phyloP scores from a whole-genome alignment of 2,797 vertebrate species.

The Gymnopithys bicolor region DNA sequence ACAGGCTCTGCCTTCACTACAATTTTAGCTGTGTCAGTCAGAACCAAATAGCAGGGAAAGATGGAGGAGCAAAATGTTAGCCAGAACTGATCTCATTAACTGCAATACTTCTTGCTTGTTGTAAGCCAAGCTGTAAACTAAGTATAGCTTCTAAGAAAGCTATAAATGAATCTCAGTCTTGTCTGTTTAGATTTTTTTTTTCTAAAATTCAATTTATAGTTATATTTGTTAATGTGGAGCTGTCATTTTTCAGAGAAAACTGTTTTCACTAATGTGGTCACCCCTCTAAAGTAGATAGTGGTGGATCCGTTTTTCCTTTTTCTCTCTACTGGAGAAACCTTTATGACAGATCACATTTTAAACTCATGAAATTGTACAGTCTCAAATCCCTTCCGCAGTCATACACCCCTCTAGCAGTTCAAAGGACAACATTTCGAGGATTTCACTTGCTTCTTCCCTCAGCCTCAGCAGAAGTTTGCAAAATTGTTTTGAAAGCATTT shows the following conservation, averaged over 20 bases:
- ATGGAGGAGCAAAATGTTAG: neutral
- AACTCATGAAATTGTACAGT: neutral
- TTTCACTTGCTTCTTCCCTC: conserved; percentile 29
- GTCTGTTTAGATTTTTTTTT: neutral
- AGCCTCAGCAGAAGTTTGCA: conserved; percentile 32
- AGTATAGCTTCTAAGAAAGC: neutral
- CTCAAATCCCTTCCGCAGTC: neutral
- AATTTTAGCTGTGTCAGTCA: conserved; percentile 22
- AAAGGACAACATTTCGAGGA: conserved; percentile 25
- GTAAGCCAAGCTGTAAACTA: neutral
- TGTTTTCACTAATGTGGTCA: neutral
- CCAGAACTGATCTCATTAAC: neutral
- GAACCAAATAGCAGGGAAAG: neutral
- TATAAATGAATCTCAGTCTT: neutral
- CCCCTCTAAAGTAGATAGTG: neutral
- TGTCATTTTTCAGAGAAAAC: neutral
- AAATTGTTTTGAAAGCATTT: conserved; percentile 56
- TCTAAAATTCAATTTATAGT: neutral
- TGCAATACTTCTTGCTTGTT: neutral
- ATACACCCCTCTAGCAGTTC: neutral
- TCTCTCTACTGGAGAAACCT: neutral
- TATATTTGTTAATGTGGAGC: neutral
- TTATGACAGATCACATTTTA: neutral
- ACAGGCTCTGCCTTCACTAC: conserved; percentile 32
- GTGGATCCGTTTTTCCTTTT: neutral